phyloP scores from a whole-genome alignment of 1,140 invertebrate genomes.

The Hormaphis cornu region DNA sequence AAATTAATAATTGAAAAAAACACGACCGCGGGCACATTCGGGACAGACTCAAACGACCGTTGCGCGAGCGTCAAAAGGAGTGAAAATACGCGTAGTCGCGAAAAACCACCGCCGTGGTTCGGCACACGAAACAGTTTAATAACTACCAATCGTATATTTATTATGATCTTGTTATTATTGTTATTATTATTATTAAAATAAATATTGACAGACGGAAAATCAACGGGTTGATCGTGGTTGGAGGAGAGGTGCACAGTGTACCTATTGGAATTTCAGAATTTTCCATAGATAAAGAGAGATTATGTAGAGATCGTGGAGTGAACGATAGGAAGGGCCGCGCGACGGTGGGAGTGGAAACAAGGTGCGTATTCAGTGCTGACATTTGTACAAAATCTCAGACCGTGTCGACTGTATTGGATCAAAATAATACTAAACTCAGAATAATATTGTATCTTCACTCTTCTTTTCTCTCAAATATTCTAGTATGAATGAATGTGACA shows the following conservation, averaged over 20 bases:
- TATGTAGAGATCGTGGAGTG: neutral
- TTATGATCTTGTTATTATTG: neutral
- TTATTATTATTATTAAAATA: neutral
- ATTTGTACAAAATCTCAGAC: conserved; percentile 8
- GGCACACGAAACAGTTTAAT: neutral
- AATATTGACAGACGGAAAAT: neutral
- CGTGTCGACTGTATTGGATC: too few species aligned
- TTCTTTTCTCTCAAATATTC: too few species aligned
- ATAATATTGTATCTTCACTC: too few species aligned
- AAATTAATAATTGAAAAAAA: neutral
- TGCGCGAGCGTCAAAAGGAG: neutral
- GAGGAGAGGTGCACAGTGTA: conserved; percentile 24
- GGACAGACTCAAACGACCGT: neutral
- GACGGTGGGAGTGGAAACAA: conserved; percentile 14
- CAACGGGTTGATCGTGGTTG: conserved; percentile 10
- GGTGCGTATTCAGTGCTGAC: conserved; percentile 14
- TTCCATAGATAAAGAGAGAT: conserved; percentile 32
- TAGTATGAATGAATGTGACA: too few species aligned
- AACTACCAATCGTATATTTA: neutral
- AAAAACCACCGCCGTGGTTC: neutral
- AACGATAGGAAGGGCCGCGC: neutral
- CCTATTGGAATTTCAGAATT: conserved; percentile 31
- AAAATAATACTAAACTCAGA: too few species aligned
- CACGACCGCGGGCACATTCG: neutral
- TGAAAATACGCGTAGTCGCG: neutral